Base-by-base conservation (phyloP, 2,113 vertebrate genomes). In the Girardinichthys multiradiatus region DNA sequence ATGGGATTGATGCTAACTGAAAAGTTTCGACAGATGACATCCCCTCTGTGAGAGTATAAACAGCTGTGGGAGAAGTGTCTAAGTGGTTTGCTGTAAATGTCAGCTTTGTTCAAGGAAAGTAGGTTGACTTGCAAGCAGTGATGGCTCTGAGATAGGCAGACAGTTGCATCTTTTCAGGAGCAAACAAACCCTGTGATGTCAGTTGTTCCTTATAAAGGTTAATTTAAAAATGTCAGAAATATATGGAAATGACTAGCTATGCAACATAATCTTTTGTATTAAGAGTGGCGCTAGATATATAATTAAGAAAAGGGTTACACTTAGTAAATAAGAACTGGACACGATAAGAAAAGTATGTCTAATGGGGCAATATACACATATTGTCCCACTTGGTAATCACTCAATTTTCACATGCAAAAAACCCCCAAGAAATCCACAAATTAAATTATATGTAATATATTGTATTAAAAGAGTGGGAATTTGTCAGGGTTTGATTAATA, bases 81-180 rank as follows among this genome's bases (percentile, higher is more conserved):
- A 74, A 84, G 81, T 77, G 69, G 77, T 82, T 72, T 51, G 35
- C 73, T 89, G 77, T 79, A 74, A 69, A 86, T 74, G 89, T 89
- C 83, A 86, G 81, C 68, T 83, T 82, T 84, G 77, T 82, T 87
- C 59, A 83, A 54, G 70, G 64, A 76, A 84, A 87, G 66, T 62
- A 78, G 79, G 79, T 82, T 87, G 72, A 87, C 64, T 79, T 24
- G 28, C 62, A 64, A 74, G 72, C 62, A 69, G 28, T 81, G 79
- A 88, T 76, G 68, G 78, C 42, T 42, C 14, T 45, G 42, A 17
- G 42, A 45, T 45, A 17, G 42, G 59, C 69, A 78, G 71, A 67
- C 73, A 79, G 76, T 69, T 79, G 73, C 51, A 64, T 26, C 76
- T 33, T 70, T 80, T 78, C 39, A 70, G 54, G n/a, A 70, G 33